Evolutionary conservation across 2,888 invertebrate species (phyloP).

Genomic region (Drosophila mimetica): DNA sequence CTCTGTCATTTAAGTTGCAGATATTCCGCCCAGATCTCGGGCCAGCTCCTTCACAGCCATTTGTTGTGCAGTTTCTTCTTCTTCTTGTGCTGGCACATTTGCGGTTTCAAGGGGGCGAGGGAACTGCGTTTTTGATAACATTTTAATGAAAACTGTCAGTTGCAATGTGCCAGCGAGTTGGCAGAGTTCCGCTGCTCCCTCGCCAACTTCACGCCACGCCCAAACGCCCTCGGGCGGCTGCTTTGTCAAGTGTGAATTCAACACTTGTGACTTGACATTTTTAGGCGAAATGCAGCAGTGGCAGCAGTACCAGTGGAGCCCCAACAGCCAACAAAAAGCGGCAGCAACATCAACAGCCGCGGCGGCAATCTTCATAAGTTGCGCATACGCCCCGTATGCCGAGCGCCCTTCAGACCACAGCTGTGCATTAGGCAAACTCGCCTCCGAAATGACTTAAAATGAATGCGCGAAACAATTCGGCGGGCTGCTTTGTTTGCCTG

Average conservation of each 20-base stretch:
- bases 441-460: slow-evolving; percentile 54
- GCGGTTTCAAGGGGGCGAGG: slow-evolving; percentile 37
- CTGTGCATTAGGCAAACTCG: slow-evolving; percentile 68
- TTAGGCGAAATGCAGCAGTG: slow-evolving; percentile 61
- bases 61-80: slow-evolving; percentile 23
- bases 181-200: slow-evolving; percentile 15
- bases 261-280: slow-evolving; percentile 79
- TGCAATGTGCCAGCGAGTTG: slow-evolving; percentile 56
- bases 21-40: slow-evolving; percentile 23
- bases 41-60: slow-evolving; percentile 7
- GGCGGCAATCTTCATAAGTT: slow-evolving; percentile 67
- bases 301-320: slow-evolving; percentile 11
- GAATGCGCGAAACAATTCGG: slow-evolving; percentile 65
- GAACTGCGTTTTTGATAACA: slow-evolving; percentile 78
- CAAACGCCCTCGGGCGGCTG: slow-evolving; percentile 47
- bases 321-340: slow-evolving; percentile 32
- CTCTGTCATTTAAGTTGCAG: slow-evolving; percentile 59
- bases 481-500: slow-evolving; percentile 65
- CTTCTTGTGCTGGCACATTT: slow-evolving; percentile 57
- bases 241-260: slow-evolving; percentile 79
- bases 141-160: slow-evolving; percentile 82
- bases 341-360: slow-evolving; percentile 37
- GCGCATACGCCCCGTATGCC: slow-evolving; percentile 58
- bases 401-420: slow-evolving; percentile 53
- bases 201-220: slow-evolving; percentile 45